Conservation (phyloP, 2,888 invertebrate species). For the Dichetophora obliterata region DNA sequence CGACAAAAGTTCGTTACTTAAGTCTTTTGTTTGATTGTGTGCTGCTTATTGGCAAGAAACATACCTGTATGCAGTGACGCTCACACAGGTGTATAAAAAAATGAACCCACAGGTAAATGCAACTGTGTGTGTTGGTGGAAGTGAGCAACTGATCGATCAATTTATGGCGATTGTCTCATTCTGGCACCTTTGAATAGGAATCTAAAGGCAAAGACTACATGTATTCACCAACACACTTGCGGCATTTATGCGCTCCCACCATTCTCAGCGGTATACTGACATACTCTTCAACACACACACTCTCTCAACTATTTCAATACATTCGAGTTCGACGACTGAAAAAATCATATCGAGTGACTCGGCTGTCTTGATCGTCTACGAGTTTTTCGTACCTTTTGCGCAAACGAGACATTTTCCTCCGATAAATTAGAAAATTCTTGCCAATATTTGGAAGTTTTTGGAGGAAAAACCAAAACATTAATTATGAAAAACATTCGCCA, state of each 20-base stretch:
- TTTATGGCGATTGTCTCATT: constrained; percentile 31
- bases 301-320: constrained; percentile 25
- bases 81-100: constrained; percentile 25
- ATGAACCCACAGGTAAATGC: not conserved
- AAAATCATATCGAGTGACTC: constrained; percentile 31
- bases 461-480: constrained; percentile 10
- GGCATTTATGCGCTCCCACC: not conserved
- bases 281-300: constrained; percentile 30
- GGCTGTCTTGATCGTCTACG: constrained; percentile 58
- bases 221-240: too few species aligned
- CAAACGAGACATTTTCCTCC: constrained; percentile 53
- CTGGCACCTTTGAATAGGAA: constrained; percentile 12
- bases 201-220: not conserved
- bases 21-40: constrained; percentile 28
- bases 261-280: constrained; percentile 43
- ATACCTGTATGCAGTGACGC: constrained; percentile 20
- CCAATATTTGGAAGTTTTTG: constrained; percentile 20
- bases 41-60: constrained; percentile 5
- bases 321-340: constrained; percentile 43
- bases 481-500: constrained; percentile 29
- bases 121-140: constrained; percentile 3
- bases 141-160: constrained; percentile 17
- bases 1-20: constrained; percentile 29
- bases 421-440: constrained; percentile 50
- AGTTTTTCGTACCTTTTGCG: constrained; percentile 66